Base-by-base conservation (phyloP, 2,888 invertebrate genomes). In the Eristalis pertinax region DNA sequence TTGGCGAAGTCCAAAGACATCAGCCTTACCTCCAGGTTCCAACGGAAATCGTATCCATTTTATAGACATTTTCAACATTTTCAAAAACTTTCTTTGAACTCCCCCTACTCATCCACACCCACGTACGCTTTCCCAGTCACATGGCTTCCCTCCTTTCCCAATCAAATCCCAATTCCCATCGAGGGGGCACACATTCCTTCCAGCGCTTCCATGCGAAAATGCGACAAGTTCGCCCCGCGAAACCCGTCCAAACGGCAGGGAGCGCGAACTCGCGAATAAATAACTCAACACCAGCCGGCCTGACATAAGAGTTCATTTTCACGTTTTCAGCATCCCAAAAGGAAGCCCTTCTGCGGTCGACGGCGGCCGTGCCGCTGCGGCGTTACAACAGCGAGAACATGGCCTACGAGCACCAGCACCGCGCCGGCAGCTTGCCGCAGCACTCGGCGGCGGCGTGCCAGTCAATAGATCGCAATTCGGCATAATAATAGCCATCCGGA, bases 381-480 rank as follows among this genome's bases (percentile, higher is more conserved):
- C 85, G 56, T 78, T 65, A 73, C 72, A 60, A 72, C 76, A 74
- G 56, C 68, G 10, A 68, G 72, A 81, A 85, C 81, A 85, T 81
- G 81, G 85, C 73, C 85, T 80, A 85, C 80, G 84, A 85, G 32
- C 73, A 77, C 63, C n/a, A n/a, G 32, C 8, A 50, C 15, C 74
- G 22, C n/a, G n/a, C n/a, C n/a, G n/a, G 43, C 15, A 38, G 26
- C 69, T 56, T 43, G 26, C 68, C 24, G 50, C 60, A 19, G 62
- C 72, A 60, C 67, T 77, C 56, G 1, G 32, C 32, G 32, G 32
- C 32, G 22, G 63, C 76, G 68, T 63, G 32, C 50, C 87, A 84
- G 79, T 84, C 87, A 87, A 87, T 84, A 87, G 87, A 87, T 87
- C 84, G 87, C 84, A 87, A 87, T 87, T 87, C 84, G 87, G 87